phyloP scores from a whole-genome alignment of 2,113 vertebrate species.

The Rallus limicola region DNA sequence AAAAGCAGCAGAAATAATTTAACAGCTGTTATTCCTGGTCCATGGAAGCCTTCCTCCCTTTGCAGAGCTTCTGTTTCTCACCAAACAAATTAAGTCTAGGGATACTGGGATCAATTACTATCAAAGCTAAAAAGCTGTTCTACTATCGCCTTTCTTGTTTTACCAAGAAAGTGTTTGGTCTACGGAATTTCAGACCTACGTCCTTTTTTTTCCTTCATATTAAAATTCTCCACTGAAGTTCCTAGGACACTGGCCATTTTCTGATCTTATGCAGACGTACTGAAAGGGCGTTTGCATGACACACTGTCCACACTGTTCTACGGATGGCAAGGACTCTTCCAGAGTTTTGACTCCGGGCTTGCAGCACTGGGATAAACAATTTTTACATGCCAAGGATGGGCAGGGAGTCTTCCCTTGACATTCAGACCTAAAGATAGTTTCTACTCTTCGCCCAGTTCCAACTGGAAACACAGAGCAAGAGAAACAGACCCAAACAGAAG shows the following conservation, averaged over 20 bases:
- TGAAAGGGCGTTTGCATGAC: background rate
- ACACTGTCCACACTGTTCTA: background rate
- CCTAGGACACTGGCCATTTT: background rate
- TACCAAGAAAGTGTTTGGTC: background rate
- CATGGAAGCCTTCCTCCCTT: background rate
- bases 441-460: background rate
- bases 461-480: background rate
- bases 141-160: background rate
- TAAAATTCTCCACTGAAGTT: background rate
- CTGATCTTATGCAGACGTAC: background rate
- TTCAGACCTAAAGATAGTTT: background rate
- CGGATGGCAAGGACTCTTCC: background rate
- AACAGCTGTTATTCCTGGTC: background rate
- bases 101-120: background rate
- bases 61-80: background rate
- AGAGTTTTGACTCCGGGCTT: background rate
- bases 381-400: background rate
- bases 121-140: background rate
- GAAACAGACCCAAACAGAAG: background rate
- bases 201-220: background rate
- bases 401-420: background rate
- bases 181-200: background rate
- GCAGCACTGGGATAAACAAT: background rate
- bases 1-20: slow-evolving; percentile 17
- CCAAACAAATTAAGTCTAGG: background rate